These are phyloP conservation scores for Hippocampus barbouri DNA, from an alignment of 2,113 vertebrate genomes.

Conservation along the genomic window DNA sequence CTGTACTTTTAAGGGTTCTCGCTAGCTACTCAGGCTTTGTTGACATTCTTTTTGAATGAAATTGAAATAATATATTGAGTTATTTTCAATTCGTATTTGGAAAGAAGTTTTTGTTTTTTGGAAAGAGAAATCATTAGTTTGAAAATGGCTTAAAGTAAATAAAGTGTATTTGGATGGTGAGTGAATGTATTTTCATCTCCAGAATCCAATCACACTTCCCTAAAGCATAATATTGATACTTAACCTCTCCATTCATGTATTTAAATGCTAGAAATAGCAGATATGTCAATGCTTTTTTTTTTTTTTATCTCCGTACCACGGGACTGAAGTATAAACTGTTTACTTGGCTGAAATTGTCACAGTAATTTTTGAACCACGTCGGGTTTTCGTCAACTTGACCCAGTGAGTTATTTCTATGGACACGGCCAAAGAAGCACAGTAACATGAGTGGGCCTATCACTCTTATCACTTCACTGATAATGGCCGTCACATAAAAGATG, in stretches of 20 bases:
- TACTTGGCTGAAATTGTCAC: constrained; percentile 6
- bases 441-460: constrained; percentile 64
- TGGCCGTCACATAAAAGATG: constrained; percentile 70
- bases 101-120: too few species aligned
- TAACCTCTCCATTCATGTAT: not conserved
- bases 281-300: constrained; percentile 2
- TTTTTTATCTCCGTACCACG: not conserved
- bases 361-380: constrained; percentile 25
- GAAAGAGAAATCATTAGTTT: not conserved
- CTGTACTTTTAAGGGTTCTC: not conserved
- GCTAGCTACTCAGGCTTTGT: not conserved
- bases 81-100: too few species aligned
- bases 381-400: constrained; percentile 62
- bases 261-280: not conserved
- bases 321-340: constrained; percentile 5
- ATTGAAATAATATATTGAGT: too few species aligned
- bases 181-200: not conserved
- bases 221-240: not conserved
- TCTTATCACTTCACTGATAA: constrained; percentile 73
- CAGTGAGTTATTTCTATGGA: constrained; percentile 57
- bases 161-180: not conserved
- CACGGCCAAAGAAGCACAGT: constrained; percentile 55
- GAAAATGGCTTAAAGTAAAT: not conserved
- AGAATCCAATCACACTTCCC: not conserved
- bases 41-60: not conserved